Conservation (phyloP, 2,113 vertebrate species). For the Spea bombifrons region DNA sequence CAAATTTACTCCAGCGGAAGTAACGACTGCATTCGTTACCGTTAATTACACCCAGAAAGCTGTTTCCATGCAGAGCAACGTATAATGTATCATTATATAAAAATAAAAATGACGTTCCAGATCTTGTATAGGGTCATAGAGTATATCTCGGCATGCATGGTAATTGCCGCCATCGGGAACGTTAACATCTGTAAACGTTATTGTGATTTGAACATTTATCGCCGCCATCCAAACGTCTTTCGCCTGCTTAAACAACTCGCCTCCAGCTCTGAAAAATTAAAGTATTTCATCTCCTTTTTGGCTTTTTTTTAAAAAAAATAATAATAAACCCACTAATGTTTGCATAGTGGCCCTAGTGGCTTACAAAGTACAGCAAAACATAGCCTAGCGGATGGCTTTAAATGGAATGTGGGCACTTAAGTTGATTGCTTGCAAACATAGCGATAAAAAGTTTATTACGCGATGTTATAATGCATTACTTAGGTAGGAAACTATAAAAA, state of each 20-base stretch:
- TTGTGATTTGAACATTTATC: slow-evolving; percentile 16
- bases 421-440: background rate
- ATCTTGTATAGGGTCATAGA: background rate
- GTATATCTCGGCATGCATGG: slow-evolving; percentile 7
- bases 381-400: slow-evolving; percentile 11
- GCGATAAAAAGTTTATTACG: background rate
- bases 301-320: background rate
- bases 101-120: slow-evolving; percentile 3
- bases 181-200: slow-evolving; percentile 20
- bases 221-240: slow-evolving; percentile 12
- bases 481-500: background rate
- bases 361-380: background rate
- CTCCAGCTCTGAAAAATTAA: slow-evolving; percentile 12
- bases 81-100: slow-evolving; percentile 1
- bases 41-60: slow-evolving; percentile 11
- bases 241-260: background rate
- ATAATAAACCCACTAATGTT: slow-evolving; percentile 8
- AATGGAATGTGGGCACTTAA: background rate
- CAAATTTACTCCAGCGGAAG: background rate
- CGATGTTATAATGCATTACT: background rate
- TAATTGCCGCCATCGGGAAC: slow-evolving; percentile 38
- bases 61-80: background rate
- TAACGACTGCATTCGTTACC: background rate
- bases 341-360: slow-evolving; percentile 15
- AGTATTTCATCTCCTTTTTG: slow-evolving; percentile 17